Evolutionary conservation across 1,140 invertebrate species (phyloP).

Genomic region (Protaetia brevitarsis): DNA sequence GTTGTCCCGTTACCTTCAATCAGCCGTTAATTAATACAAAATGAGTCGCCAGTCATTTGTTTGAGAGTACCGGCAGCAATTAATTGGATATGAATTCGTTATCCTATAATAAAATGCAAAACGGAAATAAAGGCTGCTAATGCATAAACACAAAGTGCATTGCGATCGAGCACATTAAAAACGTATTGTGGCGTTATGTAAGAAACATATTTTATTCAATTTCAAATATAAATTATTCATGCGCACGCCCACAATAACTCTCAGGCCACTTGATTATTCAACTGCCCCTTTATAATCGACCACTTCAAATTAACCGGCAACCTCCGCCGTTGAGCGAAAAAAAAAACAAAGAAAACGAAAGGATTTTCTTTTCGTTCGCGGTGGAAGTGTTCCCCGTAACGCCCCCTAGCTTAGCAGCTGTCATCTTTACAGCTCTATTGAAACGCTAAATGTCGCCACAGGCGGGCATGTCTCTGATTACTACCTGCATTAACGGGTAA

Average conservation of each 20-base stretch:
- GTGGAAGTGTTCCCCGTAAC: constrained; percentile 24
- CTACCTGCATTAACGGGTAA: constrained; percentile 34
- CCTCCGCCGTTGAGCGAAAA: neutral
- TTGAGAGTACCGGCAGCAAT: neutral
- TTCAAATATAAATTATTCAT: constrained; percentile 32
- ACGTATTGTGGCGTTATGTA: constrained; percentile 37
- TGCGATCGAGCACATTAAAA: neutral
- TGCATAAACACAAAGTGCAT: neutral
- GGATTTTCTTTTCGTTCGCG: constrained; percentile 12
- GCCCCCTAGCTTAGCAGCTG: constrained; percentile 25
- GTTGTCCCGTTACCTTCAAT: neutral
- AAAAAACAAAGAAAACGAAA: neutral
- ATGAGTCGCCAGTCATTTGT: neutral
- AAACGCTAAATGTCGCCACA: constrained; percentile 37
- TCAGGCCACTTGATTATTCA: constrained; percentile 23
- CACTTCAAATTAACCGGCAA: constrained; percentile 12
- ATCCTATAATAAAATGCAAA: neutral
- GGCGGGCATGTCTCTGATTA: constrained; percentile 34
- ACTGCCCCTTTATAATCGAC: constrained; percentile 21
- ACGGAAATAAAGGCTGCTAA: neutral
- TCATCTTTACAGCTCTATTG: constrained; percentile 28
- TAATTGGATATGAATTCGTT: neutral
- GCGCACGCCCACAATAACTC: constrained; percentile 29
- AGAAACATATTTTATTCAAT: constrained; percentile 28
- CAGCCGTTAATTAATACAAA: neutral